Evolutionary conservation across 1,140 invertebrate genomes (phyloP).

Genomic region (Aporrectodea caliginosa): DNA sequence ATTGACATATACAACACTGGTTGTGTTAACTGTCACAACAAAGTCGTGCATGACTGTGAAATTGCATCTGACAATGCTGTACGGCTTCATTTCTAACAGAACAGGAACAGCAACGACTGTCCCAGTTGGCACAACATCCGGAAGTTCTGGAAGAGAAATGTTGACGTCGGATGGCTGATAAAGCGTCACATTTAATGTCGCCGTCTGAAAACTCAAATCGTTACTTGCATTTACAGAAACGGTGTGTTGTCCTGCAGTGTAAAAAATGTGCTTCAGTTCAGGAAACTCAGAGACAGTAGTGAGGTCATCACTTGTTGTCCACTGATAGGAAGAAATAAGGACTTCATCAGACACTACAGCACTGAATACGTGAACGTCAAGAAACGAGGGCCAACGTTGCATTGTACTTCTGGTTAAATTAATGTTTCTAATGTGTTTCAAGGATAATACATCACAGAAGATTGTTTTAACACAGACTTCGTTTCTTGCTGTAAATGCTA

Average conservation of each 20-base stretch:
- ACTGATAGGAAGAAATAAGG: background rate
- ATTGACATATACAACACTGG: background rate
- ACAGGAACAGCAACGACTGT: background rate
- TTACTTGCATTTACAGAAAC: background rate
- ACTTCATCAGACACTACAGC: background rate
- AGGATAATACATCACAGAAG: background rate
- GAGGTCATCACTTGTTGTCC: background rate
- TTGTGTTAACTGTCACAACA: background rate
- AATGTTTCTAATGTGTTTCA: background rate
- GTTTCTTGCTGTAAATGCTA: background rate
- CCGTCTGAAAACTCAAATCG: background rate
- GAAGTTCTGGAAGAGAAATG: background rate
- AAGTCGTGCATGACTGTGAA: background rate
- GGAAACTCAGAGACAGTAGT: background rate
- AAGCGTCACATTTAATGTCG: background rate
- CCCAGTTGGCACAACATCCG: background rate
- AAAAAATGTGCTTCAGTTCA: background rate
- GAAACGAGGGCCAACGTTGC: background rate
- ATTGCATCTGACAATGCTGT: background rate
- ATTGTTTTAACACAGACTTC: background rate
- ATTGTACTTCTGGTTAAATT: background rate
- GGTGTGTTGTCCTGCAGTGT: background rate
- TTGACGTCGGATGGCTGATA: background rate
- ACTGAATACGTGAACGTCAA: background rate
- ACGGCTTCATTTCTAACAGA: background rate